Base-by-base conservation (phyloP, 1,140 invertebrate genomes). In the Drosophila baimaii region DNA sequence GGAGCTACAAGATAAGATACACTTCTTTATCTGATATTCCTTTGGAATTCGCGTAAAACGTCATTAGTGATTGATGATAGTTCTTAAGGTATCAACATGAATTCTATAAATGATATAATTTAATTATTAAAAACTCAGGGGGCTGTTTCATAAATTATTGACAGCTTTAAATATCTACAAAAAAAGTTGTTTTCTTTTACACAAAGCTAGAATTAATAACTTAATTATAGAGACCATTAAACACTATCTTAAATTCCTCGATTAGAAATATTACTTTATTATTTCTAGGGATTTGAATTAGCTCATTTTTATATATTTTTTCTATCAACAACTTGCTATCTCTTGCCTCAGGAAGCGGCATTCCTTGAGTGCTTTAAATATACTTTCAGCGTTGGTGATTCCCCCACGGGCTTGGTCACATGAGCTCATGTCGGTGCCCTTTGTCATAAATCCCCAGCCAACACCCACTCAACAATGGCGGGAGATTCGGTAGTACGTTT, bases 401-500 rank as follows among this genome's bases (percentile, higher is more conserved):
- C 39, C 55, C 39, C 8, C 8, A 21, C 29, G 2, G 23, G 13
- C 23, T 17, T 43, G 21, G 19, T 12, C 13, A 44, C 25, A 66
- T 69, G 41, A 46, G 31, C 68, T 69, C 51, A 52, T 17, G 27
- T 4, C 44, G 5, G 12, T 15, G 21, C 17, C 21, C 35, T 66
- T 39, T 46, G 23, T 29, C 15, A 21, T 37, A 8, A 19, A 43
- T n/a, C 19, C 37, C 21, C 59, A 55, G 21, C 7, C 17, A 15
- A 27, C 27, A 58, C 25, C 21, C 39, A 31, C 15, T 17, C n/a
- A 37, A 33, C n/a, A 51, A 12, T 13, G 5, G 3, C 1, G 9
- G 15, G 0, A 2, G 8, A 21, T 70, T 47, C 49, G n/a, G 10
- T 71, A 69, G 58, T 58, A 71, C 71, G 66, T 72, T 72, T 71